Conservation (phyloP, 2,888 invertebrate genomes). For the Nemotelus nigrinus region DNA sequence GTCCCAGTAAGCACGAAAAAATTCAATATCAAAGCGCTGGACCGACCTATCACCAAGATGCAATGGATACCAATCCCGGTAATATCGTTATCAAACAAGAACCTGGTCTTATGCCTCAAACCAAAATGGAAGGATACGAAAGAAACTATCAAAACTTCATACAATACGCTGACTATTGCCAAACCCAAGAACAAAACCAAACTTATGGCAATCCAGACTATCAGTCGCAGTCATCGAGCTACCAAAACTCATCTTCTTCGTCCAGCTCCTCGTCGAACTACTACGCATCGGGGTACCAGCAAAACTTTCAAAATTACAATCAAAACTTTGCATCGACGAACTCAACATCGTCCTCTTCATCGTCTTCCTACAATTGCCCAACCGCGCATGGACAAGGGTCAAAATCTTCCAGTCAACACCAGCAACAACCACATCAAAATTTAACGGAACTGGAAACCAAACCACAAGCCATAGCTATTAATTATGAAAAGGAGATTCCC, state of each 20-base stretch:
- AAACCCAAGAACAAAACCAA: conserved; percentile 62
- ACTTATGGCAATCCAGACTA: conserved; percentile 53
- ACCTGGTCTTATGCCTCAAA: conserved; percentile 61
- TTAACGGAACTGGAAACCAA: conserved; percentile 61
- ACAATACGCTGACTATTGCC: conserved; percentile 65
- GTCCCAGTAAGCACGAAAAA: conserved; percentile 58
- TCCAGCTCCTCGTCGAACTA: conserved; percentile 41
- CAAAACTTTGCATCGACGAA: conserved; percentile 52
- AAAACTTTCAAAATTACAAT: conserved; percentile 48
- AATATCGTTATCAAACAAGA: conserved; percentile 60
- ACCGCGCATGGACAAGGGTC: conserved; percentile 59
- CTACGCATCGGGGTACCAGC: conserved; percentile 49
- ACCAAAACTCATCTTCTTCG: conserved; percentile 42
- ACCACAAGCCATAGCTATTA: conserved; percentile 63
- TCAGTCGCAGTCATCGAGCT: conserved; percentile 35
- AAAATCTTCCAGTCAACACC: conserved; percentile 53
- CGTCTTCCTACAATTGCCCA: conserved; percentile 47
- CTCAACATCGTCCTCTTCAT: conserved; percentile 53
- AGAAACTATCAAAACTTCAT: conserved; percentile 65
- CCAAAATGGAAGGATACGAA: conserved; percentile 65
- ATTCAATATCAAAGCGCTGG: conserved; percentile 52
- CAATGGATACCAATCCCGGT: conserved; percentile 20
- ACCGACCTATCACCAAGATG: conserved; percentile 32
- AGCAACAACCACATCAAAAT: conserved; percentile 43
- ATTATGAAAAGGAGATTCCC: conserved; percentile 65